Evolutionary conservation across 2,113 vertebrate genomes (phyloP), one percentile per base, ranked within the genome.

Genomic region (Cheirogaleus medius): DNA sequence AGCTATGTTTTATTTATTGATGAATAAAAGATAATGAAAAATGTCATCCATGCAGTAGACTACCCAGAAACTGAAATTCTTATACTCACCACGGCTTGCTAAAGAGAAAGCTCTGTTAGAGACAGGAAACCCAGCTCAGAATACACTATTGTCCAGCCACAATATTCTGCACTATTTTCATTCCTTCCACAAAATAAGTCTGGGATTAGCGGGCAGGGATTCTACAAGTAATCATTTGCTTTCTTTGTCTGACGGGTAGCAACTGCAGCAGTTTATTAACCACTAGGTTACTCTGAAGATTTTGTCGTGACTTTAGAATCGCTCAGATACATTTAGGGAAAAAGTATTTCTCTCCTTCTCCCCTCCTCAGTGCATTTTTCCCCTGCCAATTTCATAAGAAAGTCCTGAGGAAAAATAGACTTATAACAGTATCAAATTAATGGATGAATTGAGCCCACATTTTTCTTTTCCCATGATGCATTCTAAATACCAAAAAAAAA

Each of bases 111-210:
- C 88, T 98, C 94, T 96, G 91, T 97, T 96, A 97, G 91, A 98
- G 96, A 95, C 95, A 97, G 97, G 98, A 98, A 98, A 98, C 93
- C 97, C 96, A 92, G 89, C 94, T 98, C 88, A 73, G 97, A 97
- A 95, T 97, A 94, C 92, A 97, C 97, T 95, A 97, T 97, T 98
- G 80, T 39, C 94, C 95, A 77, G 74, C 97, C 93, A 90, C 97
- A 97, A 97, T 98, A 98, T 98, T 98, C 97, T 98, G 37, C 64
- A 94, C 76, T 98, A 92, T 98, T 98, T 98, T 98, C 97, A 98
- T 98, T 98, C 95, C 95, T 97, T 88, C 92, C 81, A 85, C 73
- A 94, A 97, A 97, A 89, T 71, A 90, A 90, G 18, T 44, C 73
- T 44, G 74, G 52, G 63, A 66, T 78, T 76, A 44, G 60, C 32